A percentile compares a stretch with the other conserved stretches of the same genome.
These are phyloP conservation scores for Cremastinae sp. DNA, from an alignment of 2,888 invertebrate genomes.

Conservation along the genomic window DNA sequence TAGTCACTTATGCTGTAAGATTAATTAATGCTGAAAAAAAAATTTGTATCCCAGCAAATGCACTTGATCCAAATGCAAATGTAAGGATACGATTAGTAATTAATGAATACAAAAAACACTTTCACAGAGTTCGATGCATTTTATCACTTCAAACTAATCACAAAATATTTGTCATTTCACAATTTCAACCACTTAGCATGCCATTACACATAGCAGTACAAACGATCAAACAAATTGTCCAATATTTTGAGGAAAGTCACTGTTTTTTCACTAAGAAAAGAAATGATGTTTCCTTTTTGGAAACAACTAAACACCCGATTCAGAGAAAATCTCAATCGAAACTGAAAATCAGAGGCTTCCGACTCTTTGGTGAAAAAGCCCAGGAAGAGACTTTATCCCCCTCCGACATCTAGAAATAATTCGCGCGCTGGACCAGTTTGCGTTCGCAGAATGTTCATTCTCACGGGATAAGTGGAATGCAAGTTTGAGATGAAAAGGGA, in stretches of 20 bases:
- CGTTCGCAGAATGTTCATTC: constrained; percentile 68
- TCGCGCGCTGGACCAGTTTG: constrained; percentile 78
- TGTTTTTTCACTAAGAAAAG: no score
- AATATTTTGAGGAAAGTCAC: no score
- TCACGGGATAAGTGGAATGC: constrained; percentile 65
- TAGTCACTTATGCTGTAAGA: no score
- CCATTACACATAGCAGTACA: no score
- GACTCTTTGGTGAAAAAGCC: constrained; percentile 19
- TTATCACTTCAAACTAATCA: constrained; percentile 5
- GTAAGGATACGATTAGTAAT: constrained; percentile 13
- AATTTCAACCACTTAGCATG: constrained; percentile 23
- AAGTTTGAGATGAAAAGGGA: constrained; percentile 35
- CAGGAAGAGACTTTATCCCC: constrained; percentile 54
- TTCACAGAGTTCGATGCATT: constrained; percentile 28
- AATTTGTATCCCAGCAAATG: constrained; percentile 28
- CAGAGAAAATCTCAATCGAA: constrained; percentile 50
- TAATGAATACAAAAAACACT: constrained; percentile 29
- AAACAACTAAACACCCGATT: constrained; percentile 7
- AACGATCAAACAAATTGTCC: constrained; percentile 14
- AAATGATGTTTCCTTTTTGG: not conserved
- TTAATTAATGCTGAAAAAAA: constrained; percentile 4
- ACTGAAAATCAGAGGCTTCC: constrained; percentile 45
- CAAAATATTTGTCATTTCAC: constrained; percentile 18
- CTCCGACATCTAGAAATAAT: constrained; percentile 60
- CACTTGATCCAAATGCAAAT: constrained; percentile 24